Evolutionary conservation across 2,888 invertebrate genomes (phyloP).

Genomic region (Pristionchus maxplancki): DNA sequence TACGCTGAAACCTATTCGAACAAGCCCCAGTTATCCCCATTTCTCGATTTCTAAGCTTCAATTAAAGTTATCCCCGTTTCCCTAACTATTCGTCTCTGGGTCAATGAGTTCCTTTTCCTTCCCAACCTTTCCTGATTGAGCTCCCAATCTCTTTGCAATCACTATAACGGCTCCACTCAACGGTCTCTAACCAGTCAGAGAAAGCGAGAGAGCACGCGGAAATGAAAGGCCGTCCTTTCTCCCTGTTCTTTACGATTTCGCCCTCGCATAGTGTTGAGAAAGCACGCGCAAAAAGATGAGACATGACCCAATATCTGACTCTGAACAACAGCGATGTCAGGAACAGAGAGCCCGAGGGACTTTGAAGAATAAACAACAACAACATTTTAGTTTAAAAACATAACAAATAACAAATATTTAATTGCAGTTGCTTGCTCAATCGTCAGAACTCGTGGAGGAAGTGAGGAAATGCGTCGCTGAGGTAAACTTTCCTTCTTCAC

Average conservation of each 20-base stretch:
- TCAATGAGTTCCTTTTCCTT: not conserved
- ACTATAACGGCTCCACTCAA: not conserved
- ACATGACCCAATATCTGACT: slow-evolving; percentile 27
- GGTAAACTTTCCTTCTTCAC: no score
- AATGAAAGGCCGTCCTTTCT: not conserved
- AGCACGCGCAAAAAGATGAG: slow-evolving; percentile 12
- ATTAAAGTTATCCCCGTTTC: not conserved
- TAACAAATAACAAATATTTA: not conserved
- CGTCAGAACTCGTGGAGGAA: slow-evolving; percentile 46
- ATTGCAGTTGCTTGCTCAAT: not conserved
- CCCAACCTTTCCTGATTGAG: slow-evolving; percentile 4
- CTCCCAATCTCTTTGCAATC: not conserved
- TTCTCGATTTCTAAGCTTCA: not conserved
- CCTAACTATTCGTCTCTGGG: not conserved
- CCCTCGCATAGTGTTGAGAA: not conserved
- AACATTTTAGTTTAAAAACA: no score
- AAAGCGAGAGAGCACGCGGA: not conserved
- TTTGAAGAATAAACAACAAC: not conserved
- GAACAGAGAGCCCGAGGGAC: not conserved
- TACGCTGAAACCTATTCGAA: not conserved
- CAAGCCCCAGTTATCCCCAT: not conserved
- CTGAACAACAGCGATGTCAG: not conserved
- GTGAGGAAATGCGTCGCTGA: slow-evolving; percentile 41
- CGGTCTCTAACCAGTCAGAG: not conserved
- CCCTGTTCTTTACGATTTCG: not conserved